Evolutionary conservation across 2,113 vertebrate species (phyloP).

Genomic region (Mugil cephalus): DNA sequence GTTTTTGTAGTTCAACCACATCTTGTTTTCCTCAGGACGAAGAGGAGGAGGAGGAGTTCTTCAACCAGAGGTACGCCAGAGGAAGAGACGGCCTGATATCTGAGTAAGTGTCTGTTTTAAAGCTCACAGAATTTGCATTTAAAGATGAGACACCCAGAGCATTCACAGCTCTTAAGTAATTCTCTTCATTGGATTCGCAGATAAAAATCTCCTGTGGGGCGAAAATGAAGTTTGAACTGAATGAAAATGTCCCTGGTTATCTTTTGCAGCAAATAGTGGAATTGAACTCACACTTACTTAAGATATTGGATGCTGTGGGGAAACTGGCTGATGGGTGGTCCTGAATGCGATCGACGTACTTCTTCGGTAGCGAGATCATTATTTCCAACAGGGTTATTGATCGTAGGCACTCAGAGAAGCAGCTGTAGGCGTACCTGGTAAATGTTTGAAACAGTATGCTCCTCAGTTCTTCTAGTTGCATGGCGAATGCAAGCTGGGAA

Average conservation of each 20-base stretch:
- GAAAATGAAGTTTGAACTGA: slow-evolving; percentile 12
- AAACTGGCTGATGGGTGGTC: slow-evolving; percentile 15
- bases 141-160: slow-evolving; percentile 22
- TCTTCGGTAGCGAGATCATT: slow-evolving; percentile 1
- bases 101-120: slow-evolving; percentile 89
- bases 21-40: slow-evolving; percentile 89
- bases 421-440: slow-evolving; percentile 13
- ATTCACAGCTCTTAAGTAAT: slow-evolving; percentile 33
- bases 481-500: slow-evolving; percentile 53
- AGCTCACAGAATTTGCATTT: slow-evolving; percentile 1
- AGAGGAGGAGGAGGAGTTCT: slow-evolving; percentile 97
- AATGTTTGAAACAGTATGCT: slow-evolving; percentile 29
- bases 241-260: background rate
- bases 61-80: slow-evolving; percentile 97
- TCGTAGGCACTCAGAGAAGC: slow-evolving; percentile 31
- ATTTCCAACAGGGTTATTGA: slow-evolving; percentile 4
- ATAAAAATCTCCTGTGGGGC: slow-evolving; percentile 4
- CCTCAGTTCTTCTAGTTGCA: slow-evolving; percentile 39
- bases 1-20: no score
- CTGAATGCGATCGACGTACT: slow-evolving; percentile 1
- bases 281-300: slow-evolving; percentile 13
- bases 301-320: slow-evolving; percentile 30
- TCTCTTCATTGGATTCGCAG: slow-evolving; percentile 21
- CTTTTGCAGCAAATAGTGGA: slow-evolving; percentile 16
- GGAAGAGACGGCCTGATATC: slow-evolving; percentile 98